phyloP scores from a whole-genome alignment of 2,888 invertebrate species.

The Agrypnus murinus region DNA sequence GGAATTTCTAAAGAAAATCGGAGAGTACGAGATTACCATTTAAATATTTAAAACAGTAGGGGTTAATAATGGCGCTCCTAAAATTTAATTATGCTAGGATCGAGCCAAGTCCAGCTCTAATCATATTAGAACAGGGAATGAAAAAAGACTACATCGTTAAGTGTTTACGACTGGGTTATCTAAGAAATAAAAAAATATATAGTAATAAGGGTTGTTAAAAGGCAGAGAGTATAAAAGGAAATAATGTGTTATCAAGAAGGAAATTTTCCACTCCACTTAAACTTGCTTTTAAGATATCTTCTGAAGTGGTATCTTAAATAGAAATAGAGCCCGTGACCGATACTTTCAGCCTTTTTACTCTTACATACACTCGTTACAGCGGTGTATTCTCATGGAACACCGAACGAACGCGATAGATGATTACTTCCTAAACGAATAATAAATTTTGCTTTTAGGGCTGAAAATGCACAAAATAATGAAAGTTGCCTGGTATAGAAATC shows the following conservation, averaged over 20 bases:
- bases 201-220: constrained; percentile 4
- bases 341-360: constrained; percentile 13
- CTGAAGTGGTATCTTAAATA: constrained; percentile 12
- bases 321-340: constrained; percentile 14
- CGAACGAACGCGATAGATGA: constrained; percentile 31
- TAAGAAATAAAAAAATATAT: not conserved
- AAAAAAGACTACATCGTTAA: not conserved
- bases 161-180: constrained; percentile 2
- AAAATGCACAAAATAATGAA: constrained; percentile 35
- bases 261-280: constrained; percentile 7
- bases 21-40: no score
- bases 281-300: constrained; percentile 2
- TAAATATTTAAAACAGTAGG: no score
- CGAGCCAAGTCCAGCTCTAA: no score
- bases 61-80: no score
- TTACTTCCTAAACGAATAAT: constrained; percentile 34
- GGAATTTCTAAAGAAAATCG: no score
- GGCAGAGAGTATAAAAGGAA: constrained; percentile 1
- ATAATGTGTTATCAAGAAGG: constrained; percentile 1
- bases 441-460: constrained; percentile 21
- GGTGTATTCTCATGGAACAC: constrained; percentile 14
- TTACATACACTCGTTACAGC: constrained; percentile 17
- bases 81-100: no score
- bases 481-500: constrained; percentile 1
- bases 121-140: no score